Base-by-base conservation (phyloP, 2,888 invertebrate species). In the Trachelus iudaicus region DNA sequence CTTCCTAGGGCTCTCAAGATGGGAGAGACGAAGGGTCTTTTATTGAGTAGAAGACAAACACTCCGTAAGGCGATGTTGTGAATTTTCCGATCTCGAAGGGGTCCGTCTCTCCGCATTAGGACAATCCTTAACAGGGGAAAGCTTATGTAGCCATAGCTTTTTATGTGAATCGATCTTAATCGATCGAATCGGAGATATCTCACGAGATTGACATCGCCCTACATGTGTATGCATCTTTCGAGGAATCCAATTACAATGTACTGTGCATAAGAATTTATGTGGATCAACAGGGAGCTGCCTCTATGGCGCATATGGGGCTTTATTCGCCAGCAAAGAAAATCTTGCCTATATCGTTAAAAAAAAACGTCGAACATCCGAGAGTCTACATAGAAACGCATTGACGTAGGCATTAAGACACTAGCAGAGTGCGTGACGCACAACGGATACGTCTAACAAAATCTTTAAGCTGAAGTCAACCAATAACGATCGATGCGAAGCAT, bases 401-500 rank as follows among this genome's bases (percentile, higher is more conserved):
- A 56, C 23, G 9, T 56, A 2, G 56, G 23, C 23, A 9, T 56
- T 23, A 56, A 56, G 56, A 9, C 9, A 23, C 23, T 56, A 56
- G 9, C 56, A 9, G 9, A 56, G 23, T 56, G 56, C 23, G 56
- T 56, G 56, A 23, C 56, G 56, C 23, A 56, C 56, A 23, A 56
- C 2, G 23, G 23, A 56, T 23, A 23, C 6, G 56, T 6, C 15
- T 56, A 2, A 56, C 23, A 23, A 56, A 56, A 56, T 23, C 23
- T 9, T 23, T 23, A 9, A 9, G 9, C 56, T 56, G 9, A 56
- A 56, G 23, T 23, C 9, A 56, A 56, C 9, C 23, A 56, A 23
- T 56, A 56, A 56, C 9, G 56, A 75, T 81, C 79, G 77, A 68
- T 31, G n/a, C n/a, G 37, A 37, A 75, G 74, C 77, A 78, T 80